These are phyloP conservation scores for Scaptodrosophila lebanonensis DNA, from an alignment of 1,140 invertebrate species.

Conservation along the genomic window DNA sequence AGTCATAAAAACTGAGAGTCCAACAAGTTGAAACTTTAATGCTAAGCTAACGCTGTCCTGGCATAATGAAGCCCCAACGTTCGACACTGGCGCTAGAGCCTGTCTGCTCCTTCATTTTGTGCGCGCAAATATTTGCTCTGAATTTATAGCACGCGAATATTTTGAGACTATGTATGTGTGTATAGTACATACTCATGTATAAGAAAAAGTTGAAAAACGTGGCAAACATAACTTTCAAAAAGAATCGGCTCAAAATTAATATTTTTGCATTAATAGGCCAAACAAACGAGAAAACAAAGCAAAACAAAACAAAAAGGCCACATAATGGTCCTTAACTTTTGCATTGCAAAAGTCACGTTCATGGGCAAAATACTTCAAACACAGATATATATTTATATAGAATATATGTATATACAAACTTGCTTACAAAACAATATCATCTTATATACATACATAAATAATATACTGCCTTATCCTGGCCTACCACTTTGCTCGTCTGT, in stretches of 20 bases:
- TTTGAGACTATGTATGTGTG: too few relatives aligned
- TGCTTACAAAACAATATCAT: too few relatives aligned
- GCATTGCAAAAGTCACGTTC: slow-evolving; percentile 59
- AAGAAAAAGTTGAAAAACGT: slow-evolving; percentile 62
- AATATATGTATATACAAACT: too few relatives aligned
- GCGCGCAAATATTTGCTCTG: slow-evolving; percentile 63
- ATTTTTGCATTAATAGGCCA: slow-evolving; percentile 37
- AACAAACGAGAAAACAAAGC: slow-evolving; percentile 29
- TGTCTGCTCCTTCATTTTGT: slow-evolving; percentile 5
- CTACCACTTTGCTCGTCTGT: too few relatives aligned
- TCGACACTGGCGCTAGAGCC: neutral
- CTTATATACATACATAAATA: too few relatives aligned
- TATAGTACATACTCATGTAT: too few relatives aligned
- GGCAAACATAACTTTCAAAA: slow-evolving; percentile 22
- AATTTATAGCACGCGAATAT: slow-evolving; percentile 71
- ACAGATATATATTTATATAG: too few relatives aligned
- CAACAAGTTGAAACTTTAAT: slow-evolving; percentile 43
- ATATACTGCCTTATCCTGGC: too few relatives aligned
- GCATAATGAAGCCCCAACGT: slow-evolving; percentile 46
- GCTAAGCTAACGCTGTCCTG: slow-evolving; percentile 35
- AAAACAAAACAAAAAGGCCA: slow-evolving; percentile 30
- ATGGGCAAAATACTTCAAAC: slow-evolving; percentile 70
- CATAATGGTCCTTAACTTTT: slow-evolving; percentile 6
- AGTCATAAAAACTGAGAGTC: slow-evolving; percentile 39
- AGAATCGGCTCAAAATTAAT: slow-evolving; percentile 62